A percentile compares a stretch with the other conserved stretches of the same genome.
Conservation (phyloP, 2,888 invertebrate genomes). For the Criorhina ranunculi region DNA sequence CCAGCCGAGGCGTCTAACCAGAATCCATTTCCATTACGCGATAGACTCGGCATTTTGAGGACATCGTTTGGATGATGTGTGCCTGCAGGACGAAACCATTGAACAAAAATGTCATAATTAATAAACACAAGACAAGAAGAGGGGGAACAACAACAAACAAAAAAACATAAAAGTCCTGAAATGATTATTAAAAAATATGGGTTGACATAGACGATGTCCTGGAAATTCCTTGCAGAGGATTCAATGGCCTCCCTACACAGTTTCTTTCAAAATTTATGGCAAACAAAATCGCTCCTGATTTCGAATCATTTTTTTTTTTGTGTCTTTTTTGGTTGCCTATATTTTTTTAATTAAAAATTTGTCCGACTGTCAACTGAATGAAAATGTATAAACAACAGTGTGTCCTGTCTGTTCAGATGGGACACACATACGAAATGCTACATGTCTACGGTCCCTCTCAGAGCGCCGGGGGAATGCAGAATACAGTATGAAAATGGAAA, state of each 20-base stretch:
- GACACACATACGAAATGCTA: constrained; percentile 16
- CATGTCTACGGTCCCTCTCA: constrained; percentile 10
- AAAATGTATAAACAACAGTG: constrained; percentile 73
- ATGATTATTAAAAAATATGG: constrained; percentile 54
- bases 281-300: constrained; percentile 44
- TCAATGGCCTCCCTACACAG: constrained; percentile 15
- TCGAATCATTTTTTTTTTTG: constrained; percentile 19
- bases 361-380: constrained; percentile 77
- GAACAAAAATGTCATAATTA: constrained; percentile 65
- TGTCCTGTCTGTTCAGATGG: constrained; percentile 56
- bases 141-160: too few species aligned
- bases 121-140: constrained; percentile 49
- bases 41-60: constrained; percentile 84
- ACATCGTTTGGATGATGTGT: constrained; percentile 83
- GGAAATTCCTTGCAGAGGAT: constrained; percentile 25
- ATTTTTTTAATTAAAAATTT: constrained; percentile 78
- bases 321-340: constrained; percentile 40
- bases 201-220: constrained; percentile 63
- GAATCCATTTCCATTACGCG: constrained; percentile 84
- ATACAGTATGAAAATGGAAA: constrained; percentile 46
- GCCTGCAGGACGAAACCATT: constrained; percentile 80
- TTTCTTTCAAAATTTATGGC: constrained; percentile 62
- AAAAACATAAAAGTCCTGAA: constrained; percentile 23
- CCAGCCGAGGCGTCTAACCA: constrained; percentile 84
- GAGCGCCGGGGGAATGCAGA: constrained; percentile 1